phyloP scores from a whole-genome alignment of 2,113 vertebrate genomes.

The human (Homo sapiens) region DNA sequence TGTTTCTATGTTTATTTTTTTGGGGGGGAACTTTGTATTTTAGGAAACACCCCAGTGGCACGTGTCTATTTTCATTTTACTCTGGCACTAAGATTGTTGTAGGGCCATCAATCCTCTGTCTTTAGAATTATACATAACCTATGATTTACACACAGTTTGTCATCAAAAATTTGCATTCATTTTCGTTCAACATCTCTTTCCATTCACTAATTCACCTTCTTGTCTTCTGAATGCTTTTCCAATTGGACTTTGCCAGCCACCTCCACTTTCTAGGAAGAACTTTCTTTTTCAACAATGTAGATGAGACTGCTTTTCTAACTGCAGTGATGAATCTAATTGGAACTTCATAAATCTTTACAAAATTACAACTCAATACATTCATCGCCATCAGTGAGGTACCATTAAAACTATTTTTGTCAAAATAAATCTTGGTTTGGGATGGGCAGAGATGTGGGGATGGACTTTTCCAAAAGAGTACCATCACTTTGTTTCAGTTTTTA shows the following conservation, averaged over 20 bases:
- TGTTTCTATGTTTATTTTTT: neutral
- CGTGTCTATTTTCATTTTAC: neutral
- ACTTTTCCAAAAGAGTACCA: neutral
- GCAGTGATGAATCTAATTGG: neutral
- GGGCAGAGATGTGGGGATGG: neutral
- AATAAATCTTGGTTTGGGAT: neutral
- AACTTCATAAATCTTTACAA: neutral
- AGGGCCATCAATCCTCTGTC: neutral
- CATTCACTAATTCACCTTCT: neutral
- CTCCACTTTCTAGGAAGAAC: neutral
- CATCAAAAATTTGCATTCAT: neutral
- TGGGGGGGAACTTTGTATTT: neutral
- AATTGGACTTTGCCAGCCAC: neutral
- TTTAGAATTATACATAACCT: neutral
- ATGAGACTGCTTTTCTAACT: neutral
- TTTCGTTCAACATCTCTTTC: neutral
- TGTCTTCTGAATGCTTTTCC: neutral
- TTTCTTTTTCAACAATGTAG: neutral
- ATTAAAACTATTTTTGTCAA: neutral
- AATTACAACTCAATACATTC: neutral
- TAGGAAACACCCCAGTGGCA: neutral
- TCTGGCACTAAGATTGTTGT: neutral
- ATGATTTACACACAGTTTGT: neutral
- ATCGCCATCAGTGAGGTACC: neutral
- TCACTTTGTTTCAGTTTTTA: neutral